Conservation (phyloP, 1,140 invertebrate genomes). For the Zaprionus gabonicus region DNA sequence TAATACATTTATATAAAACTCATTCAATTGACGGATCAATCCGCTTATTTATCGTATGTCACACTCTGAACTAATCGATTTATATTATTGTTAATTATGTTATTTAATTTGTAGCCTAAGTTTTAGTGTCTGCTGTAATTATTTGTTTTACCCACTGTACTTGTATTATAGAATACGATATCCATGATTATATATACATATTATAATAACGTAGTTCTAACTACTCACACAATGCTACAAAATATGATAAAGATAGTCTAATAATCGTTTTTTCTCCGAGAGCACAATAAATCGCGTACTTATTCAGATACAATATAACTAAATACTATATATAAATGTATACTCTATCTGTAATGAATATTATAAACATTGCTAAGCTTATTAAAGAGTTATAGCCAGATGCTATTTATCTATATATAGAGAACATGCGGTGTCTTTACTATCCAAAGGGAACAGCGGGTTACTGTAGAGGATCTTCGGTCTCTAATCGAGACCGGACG, state of each 20-base stretch:
- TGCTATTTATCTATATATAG: constrained; percentile 45
- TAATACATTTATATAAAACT: not conserved
- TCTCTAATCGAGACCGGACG: not conserved
- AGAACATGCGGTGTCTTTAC: constrained; percentile 15
- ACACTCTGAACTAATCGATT: constrained; percentile 20
- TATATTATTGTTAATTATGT: constrained; percentile 50
- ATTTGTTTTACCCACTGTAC: constrained; percentile 32
- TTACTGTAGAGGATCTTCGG: not conserved
- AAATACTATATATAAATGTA: constrained; percentile 39
- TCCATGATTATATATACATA: constrained; percentile 8
- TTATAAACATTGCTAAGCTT: constrained; percentile 65
- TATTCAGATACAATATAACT: constrained; percentile 54
- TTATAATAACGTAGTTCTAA: not conserved
- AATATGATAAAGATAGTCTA: constrained; percentile 29
- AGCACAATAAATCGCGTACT: constrained; percentile 62
- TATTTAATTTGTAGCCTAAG: constrained; percentile 57
- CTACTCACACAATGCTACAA: constrained; percentile 20
- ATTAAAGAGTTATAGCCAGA: constrained; percentile 74
- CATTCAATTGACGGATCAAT: constrained; percentile 3
- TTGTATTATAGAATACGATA: constrained; percentile 42
- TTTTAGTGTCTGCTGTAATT: constrained; percentile 42
- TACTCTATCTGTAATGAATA: constrained; percentile 14
- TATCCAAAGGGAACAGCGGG: not conserved
- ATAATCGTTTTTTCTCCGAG: constrained; percentile 44
- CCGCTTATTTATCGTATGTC: constrained; percentile 1